phyloP scores from a whole-genome alignment of 2,113 vertebrate species.

The Elachura formosa region DNA sequence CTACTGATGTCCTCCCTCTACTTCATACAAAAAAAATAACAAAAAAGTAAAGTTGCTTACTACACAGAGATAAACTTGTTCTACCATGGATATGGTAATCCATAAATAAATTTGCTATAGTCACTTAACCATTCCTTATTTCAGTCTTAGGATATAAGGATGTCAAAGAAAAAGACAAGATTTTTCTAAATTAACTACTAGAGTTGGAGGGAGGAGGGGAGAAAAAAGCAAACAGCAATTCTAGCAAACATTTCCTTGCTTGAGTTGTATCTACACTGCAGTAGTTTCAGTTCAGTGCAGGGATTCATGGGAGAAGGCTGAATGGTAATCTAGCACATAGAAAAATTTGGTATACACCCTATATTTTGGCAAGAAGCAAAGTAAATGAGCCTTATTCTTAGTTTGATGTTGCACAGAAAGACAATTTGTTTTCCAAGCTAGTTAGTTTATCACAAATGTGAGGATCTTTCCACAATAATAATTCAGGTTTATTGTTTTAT shows the following conservation, averaged over 20 bases:
- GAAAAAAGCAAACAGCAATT: background rate
- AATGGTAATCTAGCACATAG: accelerated
- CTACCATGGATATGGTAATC: background rate
- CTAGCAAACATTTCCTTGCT: background rate
- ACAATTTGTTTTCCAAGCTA: background rate
- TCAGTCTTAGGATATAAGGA: background rate
- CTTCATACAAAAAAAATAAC: background rate
- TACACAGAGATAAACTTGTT: background rate
- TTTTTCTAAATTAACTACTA: background rate
- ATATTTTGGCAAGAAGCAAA: background rate
- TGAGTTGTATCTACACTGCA: background rate
- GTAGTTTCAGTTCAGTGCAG: background rate
- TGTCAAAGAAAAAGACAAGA: background rate
- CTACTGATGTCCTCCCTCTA: background rate
- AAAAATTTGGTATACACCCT: background rate
- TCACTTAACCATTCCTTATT: background rate
- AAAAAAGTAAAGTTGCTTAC: background rate
- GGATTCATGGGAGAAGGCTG: background rate
- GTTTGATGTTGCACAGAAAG: background rate
- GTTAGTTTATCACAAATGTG: background rate
- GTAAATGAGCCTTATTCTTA: background rate
- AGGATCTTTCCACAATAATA: background rate
- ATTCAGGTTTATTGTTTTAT: background rate
- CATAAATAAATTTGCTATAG: background rate
- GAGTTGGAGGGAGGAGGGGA: accelerated